phyloP scores from a whole-genome alignment of 2,888 invertebrate species.

The Brachyptera putata region DNA sequence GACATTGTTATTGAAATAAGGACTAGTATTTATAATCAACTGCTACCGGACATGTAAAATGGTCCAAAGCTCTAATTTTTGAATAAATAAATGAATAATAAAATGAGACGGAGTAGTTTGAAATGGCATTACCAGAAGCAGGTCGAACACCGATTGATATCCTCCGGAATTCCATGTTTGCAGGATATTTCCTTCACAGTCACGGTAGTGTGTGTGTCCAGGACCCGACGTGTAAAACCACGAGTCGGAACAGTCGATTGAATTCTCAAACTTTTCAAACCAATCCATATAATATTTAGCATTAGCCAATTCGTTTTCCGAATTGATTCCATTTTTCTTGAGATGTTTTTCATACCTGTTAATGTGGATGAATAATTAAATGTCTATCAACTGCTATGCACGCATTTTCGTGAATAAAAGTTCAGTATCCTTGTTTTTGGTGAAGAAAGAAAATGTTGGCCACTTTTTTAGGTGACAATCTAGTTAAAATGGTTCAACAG shows the following conservation, averaged over 20 bases:
- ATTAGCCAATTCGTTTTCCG: slow-evolving; percentile 19
- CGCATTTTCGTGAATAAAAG: too few species aligned
- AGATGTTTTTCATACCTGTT: slow-evolving; percentile 6
- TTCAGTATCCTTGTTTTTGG: too few species aligned
- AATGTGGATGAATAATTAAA: neutral
- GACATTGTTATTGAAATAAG: too few species aligned
- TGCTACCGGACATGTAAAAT: too few species aligned
- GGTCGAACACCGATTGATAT: slow-evolving; percentile 60
- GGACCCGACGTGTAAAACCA: slow-evolving; percentile 64
- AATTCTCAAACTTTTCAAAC: slow-evolving; percentile 51
- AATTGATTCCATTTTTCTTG: slow-evolving; percentile 27
- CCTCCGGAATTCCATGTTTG: slow-evolving; percentile 73
- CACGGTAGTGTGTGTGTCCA: slow-evolving; percentile 59
- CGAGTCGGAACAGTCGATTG: slow-evolving; percentile 57
- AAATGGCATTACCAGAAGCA: slow-evolving; percentile 68
- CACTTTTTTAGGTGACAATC: too few species aligned
- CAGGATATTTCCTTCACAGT: slow-evolving; percentile 64
- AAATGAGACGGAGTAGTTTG: too few species aligned
- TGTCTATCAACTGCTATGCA: too few species aligned
- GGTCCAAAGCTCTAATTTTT: too few species aligned
- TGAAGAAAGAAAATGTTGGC: too few species aligned
- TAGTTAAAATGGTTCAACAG: too few species aligned
- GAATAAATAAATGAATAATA: too few species aligned
- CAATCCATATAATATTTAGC: slow-evolving; percentile 55
- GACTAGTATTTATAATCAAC: too few species aligned